These are phyloP conservation scores for Lepidurus arcticus DNA, from an alignment of 1,140 invertebrate species.

Conservation along the genomic window DNA sequence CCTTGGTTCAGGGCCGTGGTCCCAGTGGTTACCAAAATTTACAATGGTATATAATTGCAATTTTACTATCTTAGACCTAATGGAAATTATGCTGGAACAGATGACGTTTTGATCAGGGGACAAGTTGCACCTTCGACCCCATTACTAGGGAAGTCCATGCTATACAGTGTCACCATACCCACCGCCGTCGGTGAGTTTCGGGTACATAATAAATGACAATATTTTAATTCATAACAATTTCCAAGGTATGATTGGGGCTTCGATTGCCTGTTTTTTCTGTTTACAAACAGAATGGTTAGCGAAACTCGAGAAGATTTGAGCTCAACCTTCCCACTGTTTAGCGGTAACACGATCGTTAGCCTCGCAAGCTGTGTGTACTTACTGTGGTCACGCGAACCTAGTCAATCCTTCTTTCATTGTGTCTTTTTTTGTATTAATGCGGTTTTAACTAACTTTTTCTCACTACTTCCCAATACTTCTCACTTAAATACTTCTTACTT, in stretches of 20 bases:
- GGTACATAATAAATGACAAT: neutral
- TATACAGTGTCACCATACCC: neutral
- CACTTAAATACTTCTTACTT: no score
- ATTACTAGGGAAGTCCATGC: neutral
- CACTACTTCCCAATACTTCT: no score
- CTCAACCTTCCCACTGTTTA: no score
- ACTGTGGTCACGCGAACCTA: no score
- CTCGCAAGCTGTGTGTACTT: no score
- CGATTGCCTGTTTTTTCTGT: neutral
- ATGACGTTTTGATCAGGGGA: neutral
- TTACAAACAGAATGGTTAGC: neutral
- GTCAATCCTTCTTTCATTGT: no score
- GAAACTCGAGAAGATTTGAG: neutral
- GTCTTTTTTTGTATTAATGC: no score
- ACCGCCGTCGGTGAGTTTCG: neutral
- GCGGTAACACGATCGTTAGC: no score
- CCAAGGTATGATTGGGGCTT: neutral
- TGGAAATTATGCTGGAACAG: neutral
- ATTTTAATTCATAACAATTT: neutral
- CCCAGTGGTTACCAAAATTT: neutral
- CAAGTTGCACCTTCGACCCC: neutral
- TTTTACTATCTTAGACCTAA: neutral
- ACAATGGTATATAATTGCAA: neutral
- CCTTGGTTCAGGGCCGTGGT: neutral
- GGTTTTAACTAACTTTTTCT: no score